Percentiles rank a stretch among this genome's conserved stretches.
phyloP scores from a whole-genome alignment of 1,140 invertebrate genomes.

The Drosophila miranda region DNA sequence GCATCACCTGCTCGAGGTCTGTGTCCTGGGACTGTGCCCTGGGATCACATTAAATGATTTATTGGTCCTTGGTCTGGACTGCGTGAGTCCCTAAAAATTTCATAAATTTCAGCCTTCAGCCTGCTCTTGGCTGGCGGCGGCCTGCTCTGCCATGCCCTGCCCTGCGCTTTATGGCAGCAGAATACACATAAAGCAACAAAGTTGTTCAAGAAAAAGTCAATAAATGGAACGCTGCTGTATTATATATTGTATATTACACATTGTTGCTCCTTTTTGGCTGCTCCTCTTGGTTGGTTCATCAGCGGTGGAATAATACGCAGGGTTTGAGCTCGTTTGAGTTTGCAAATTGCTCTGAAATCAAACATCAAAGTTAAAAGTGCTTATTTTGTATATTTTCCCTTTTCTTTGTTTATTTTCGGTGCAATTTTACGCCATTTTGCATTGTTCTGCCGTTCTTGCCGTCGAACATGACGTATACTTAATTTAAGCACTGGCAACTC shows the following conservation, averaged over 20 bases:
- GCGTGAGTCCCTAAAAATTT: constrained; percentile 65
- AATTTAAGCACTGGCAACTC: constrained; percentile 27
- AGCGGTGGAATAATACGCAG: constrained; percentile 32
- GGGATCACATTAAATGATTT: constrained; percentile 68
- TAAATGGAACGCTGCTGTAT: constrained; percentile 45
- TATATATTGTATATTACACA: constrained; percentile 41
- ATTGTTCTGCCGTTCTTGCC: constrained; percentile 12
- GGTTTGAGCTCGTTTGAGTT: constrained; percentile 36
- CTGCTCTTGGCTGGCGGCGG: constrained; percentile 8
- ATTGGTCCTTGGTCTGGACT: constrained; percentile 63
- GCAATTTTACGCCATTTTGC: constrained; percentile 32
- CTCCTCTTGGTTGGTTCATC: constrained; percentile 11
- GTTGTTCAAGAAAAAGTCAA: constrained; percentile 47
- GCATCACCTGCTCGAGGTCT: constrained; percentile 8
- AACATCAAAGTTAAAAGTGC: constrained; percentile 62
- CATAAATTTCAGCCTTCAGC: constrained; percentile 59
- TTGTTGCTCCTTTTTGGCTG: constrained; percentile 22
- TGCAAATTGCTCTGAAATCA: constrained; percentile 58
- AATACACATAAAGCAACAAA: constrained; percentile 46
- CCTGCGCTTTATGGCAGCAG: constrained; percentile 52
- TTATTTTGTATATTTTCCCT: constrained; percentile 41
- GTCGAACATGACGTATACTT: constrained; percentile 41
- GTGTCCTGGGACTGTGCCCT: constrained; percentile 15
- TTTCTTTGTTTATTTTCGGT: constrained; percentile 41
- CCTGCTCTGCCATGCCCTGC: too few relatives aligned